These are phyloP conservation scores for Diadumene lineata DNA, from an alignment of 92 coral and sea anemone species.

Conservation along the genomic window DNA sequence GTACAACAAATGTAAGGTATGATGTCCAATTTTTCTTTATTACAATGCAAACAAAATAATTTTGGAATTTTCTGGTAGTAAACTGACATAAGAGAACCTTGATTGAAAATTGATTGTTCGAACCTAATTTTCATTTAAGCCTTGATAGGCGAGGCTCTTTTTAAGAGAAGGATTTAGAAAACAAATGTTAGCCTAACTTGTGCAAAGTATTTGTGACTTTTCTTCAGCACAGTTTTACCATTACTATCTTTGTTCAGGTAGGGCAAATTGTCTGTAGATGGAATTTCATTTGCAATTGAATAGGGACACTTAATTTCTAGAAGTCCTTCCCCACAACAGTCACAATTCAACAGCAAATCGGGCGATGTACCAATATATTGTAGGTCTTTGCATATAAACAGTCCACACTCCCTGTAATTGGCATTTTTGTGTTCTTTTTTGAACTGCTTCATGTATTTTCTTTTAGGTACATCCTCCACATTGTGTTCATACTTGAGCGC, in stretches of 20 bases:
- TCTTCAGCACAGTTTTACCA: constrained; percentile 30
- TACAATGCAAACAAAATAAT: constrained; percentile 34
- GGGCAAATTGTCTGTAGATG: constrained; percentile 22
- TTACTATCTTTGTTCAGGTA: constrained; percentile 20
- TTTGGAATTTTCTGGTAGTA: constrained; percentile 39
- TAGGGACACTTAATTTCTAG: constrained; percentile 47
- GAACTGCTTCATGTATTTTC: constrained; percentile 15
- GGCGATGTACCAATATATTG: constrained; percentile 7
- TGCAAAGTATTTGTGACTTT: constrained; percentile 45
- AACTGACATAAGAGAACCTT: too few species aligned
- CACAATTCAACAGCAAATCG: constrained; percentile 44
- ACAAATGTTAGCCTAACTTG: constrained; percentile 39
- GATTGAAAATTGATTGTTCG: too few species aligned
- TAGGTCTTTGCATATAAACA: background rate
- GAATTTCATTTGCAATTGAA: constrained; percentile 47
- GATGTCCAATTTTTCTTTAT: background rate
- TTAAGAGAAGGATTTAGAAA: too few species aligned
- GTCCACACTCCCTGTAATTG: constrained; percentile 22
- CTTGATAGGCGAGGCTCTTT: too few species aligned
- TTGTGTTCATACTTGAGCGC: constrained; percentile 54
- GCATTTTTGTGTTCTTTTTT: constrained; percentile 32
- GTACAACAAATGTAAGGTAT: background rate
- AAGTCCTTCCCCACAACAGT: constrained; percentile 53
- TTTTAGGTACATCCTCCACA: constrained; percentile 44
- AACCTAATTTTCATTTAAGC: too few species aligned